Base-by-base conservation (phyloP, 2,797 vertebrate genomes). In the Alfaro cultratus region DNA sequence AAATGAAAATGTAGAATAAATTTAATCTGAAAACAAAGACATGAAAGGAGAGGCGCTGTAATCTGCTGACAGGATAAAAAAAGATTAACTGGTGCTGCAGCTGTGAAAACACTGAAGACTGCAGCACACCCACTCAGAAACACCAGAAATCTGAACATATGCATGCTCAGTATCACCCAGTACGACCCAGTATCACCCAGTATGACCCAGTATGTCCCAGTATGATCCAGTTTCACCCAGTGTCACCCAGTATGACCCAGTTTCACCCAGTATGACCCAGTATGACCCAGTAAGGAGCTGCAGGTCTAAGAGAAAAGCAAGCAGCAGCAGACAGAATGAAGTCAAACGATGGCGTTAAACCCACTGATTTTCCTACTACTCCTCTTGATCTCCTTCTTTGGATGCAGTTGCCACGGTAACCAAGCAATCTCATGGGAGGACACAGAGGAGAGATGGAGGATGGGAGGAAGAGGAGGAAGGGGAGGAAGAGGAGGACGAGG, bases 341-440 rank as follows among this genome's bases (percentile, higher is more conserved):
- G 36, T 36, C 41, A 46, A 39, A 49, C 36, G 43, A 57, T 8
- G 34, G 12, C 1, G 9, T 34, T 70, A 71, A 60, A 16, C 1
- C 16, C 12, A 34, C 18, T 26, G 60, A 31, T 77, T 80, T 80
- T 74, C 75, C 60, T 11, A 15, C 31, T 45, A 47, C 43, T 81
- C 57, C 23, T 74, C 26, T 46, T 9, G 41, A 53, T 64, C 53
- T 60, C 23, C 64, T 39, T 60, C 55, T 74, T 53, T 43, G 76
- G 83, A 79, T 79, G 68, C 43, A 39, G 76, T 81, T 81, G 57
- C 80, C 77, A 55, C 46, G 70, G 80, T 0, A 79, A 85, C 80
- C 68, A 76, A 70, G 78, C 73, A 75, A 45, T 78, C 73, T 74
- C 75, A 64, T 36, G 75, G 43, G 77, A 78, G 62, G 43, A 67